These are phyloP conservation scores for Clarias batrachus DNA, from an alignment of 2,113 vertebrate genomes.

Conservation along the genomic window DNA sequence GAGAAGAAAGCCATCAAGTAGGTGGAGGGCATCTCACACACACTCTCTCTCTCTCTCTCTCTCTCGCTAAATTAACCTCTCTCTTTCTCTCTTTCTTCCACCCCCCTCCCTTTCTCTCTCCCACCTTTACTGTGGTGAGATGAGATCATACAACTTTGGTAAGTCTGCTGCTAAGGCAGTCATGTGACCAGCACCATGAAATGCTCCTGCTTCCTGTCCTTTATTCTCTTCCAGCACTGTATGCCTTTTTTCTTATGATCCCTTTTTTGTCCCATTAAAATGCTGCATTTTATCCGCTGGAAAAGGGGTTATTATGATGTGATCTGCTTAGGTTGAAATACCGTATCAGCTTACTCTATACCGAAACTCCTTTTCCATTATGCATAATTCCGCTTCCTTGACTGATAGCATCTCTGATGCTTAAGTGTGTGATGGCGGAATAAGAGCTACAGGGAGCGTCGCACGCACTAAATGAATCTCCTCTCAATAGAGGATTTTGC, in stretches of 20 bases:
- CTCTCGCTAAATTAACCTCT: conserved; percentile 55
- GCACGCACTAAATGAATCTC: conserved; percentile 16
- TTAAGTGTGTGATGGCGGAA: conserved; percentile 26
- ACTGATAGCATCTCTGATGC: conserved; percentile 43
- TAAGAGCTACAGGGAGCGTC: conserved; percentile 1
- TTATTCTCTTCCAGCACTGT: not conserved
- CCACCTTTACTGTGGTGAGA: conserved; percentile 2
- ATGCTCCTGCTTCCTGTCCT: not conserved
- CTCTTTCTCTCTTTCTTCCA: conserved; percentile 55
- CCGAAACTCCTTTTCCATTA: conserved; percentile 13
- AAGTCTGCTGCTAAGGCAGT: conserved; percentile 28
- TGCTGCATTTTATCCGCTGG: conserved; percentile 15
- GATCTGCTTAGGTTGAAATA: conserved; percentile 16
- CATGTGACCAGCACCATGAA: conserved; percentile 27
- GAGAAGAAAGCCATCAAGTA: conserved; percentile 99
- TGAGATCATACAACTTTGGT: not conserved
- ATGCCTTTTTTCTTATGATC: not conserved
- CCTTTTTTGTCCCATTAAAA: conserved; percentile 2
- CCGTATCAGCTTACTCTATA: conserved; percentile 16
- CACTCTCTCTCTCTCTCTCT: conserved; percentile 47
- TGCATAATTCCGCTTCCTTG: conserved; percentile 39
- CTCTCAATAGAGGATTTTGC: conserved; percentile 27
- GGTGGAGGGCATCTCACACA: conserved; percentile 71
- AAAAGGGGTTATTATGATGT: not conserved
- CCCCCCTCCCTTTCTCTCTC: not conserved